These are phyloP conservation scores for Alexandromys fortis DNA, from an alignment of 2,113 vertebrate species.

Conservation along the genomic window DNA sequence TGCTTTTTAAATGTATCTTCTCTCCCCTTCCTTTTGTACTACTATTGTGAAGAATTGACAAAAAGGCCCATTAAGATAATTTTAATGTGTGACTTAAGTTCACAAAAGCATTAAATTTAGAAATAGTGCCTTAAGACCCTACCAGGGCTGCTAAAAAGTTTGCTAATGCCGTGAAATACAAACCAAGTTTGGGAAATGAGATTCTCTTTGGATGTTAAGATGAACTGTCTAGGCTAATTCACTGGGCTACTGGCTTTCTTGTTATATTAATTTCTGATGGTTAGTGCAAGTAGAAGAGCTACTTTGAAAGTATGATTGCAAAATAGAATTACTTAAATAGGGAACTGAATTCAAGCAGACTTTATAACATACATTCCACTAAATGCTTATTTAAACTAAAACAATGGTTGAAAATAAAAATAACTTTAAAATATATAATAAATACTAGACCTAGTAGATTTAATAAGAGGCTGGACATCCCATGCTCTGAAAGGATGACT, in stretches of 20 bases:
- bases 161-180: constrained; percentile 56
- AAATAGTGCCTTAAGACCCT: constrained; percentile 72
- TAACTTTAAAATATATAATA: constrained; percentile 33
- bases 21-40: constrained; percentile 66
- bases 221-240: constrained; percentile 51
- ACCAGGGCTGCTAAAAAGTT: constrained; percentile 59
- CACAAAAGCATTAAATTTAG: constrained; percentile 78
- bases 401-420: neutral
- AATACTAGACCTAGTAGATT: constrained; percentile 14
- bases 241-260: constrained; percentile 37
- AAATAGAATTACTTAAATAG: constrained; percentile 55
- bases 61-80: constrained; percentile 78
- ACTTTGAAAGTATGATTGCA: constrained; percentile 45
- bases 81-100: constrained; percentile 75
- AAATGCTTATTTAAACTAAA: constrained; percentile 60
- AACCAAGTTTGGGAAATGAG: constrained; percentile 48
- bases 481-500: neutral
- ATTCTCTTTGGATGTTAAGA: constrained; percentile 65
- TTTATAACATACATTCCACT: neutral
- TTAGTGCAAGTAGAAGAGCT: constrained; percentile 49
- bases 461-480: neutral
- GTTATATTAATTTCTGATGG: constrained; percentile 53
- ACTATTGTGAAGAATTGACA: constrained; percentile 79
- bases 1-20: constrained; percentile 78
- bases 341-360: constrained; percentile 14